Conservation (phyloP, 2,797 vertebrate species). For the Arnoldichthys spilopterus region DNA sequence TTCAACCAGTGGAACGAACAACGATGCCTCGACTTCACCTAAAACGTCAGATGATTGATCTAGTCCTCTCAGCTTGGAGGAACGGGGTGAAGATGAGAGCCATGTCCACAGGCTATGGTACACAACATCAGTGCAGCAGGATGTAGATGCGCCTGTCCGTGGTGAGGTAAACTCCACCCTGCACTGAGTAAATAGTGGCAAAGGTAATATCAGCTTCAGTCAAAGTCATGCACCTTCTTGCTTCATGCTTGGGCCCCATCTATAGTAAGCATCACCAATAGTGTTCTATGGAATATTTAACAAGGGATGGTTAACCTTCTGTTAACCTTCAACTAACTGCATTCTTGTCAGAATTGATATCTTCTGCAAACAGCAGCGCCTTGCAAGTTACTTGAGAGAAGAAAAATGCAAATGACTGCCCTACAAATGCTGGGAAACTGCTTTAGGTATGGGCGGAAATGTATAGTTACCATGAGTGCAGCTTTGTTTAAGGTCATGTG, state of each 20-base stretch:
- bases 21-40: slow-evolving; percentile 17
- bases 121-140: slow-evolving; percentile 24
- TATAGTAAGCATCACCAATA: not conserved
- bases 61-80: slow-evolving; percentile 21
- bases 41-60: slow-evolving; percentile 37
- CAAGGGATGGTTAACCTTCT: not conserved
- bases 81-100: slow-evolving; percentile 31
- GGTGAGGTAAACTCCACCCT: slow-evolving; percentile 43
- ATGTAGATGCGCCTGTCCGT: slow-evolving; percentile 19
- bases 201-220: slow-evolving; percentile 11
- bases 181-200: slow-evolving; percentile 15
- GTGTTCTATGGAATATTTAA: slow-evolving; percentile 6
- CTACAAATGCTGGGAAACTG: slow-evolving; percentile 19
- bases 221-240: slow-evolving; percentile 4
- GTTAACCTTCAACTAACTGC: not conserved
- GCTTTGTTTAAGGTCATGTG: slow-evolving; percentile 29
- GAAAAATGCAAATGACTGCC: slow-evolving; percentile 24
- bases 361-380: not conserved
- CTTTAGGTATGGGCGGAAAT: slow-evolving; percentile 20
- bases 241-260: not conserved
- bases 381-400: not conserved
- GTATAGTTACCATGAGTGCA: not conserved
- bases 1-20: not conserved
- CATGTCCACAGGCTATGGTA: slow-evolving; percentile 34
- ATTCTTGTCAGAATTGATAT: not conserved